Evolutionary conservation across 2,113 vertebrate genomes (phyloP), one percentile per base, ranked within the genome.

Genomic region (Pao palembangensis): DNA sequence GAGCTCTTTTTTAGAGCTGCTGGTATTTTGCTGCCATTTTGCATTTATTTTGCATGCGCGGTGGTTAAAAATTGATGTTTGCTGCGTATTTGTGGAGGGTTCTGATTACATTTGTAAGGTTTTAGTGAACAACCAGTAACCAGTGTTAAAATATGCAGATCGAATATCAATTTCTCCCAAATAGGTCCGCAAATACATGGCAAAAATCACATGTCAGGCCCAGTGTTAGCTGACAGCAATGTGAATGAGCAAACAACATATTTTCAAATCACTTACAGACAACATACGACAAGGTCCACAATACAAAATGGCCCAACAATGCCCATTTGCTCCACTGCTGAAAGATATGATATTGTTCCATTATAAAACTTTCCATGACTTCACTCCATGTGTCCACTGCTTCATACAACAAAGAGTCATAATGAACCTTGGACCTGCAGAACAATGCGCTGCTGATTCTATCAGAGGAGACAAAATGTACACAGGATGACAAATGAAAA

Each of bases 311-410:
- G 74, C 83, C 80, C 71, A 71, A 79, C 78, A 70, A 75, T 55
- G 55, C 53, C 43, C 54, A 64, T 38, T 38, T 38, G 25, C 4
- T 38, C 11, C 34, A 28, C 85, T 81, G 85, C 85, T 84, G 85
- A 87, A 88, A 85, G 64, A 60, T 59, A 63, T 72, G 80, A 76
- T 75, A 75, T 86, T 82, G 85, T 84, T 19, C 76, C 67, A 69
- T 85, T 80, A 85, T 87, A 84, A 88, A 76, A 64, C 67, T 80
- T 73, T 58, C 56, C 76, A 74, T 81, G 83, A 79, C 84, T 66
- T 70, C 54, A 79, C 84, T 66, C 72, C 54, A 20, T 48, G 68
- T 75, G 79, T 82, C 75, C 56, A 68, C 61, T 46, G 48, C 49
- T 50, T 58, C 47, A 8, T 51, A 48, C 11, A 38, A 38, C 34